phyloP scores from a whole-genome alignment of 2,888 invertebrate genomes.

The Coenonympha glycerion region DNA sequence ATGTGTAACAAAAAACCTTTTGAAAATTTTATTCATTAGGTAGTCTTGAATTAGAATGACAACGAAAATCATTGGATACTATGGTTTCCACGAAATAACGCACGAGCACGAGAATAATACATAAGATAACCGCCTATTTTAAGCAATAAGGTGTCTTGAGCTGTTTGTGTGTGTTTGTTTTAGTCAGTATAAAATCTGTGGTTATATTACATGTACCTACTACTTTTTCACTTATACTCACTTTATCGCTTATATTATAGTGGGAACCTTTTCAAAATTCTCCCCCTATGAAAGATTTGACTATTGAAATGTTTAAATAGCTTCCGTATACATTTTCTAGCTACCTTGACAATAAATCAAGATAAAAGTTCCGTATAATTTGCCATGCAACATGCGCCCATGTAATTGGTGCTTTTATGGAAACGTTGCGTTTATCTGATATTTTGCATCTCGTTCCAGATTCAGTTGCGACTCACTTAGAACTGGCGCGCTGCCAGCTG shows the following conservation, averaged over 20 bases:
- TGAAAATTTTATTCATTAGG: constrained; percentile 1
- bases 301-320: too few relatives aligned
- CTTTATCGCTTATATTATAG: too few relatives aligned
- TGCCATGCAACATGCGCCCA: background rate
- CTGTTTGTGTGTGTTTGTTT: too few relatives aligned
- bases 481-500: constrained; percentile 20
- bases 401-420: constrained; percentile 3
- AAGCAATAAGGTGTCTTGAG: background rate
- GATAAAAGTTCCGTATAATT: background rate
- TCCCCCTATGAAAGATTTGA: too few relatives aligned
- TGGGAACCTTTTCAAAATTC: too few relatives aligned
- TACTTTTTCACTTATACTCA: too few relatives aligned
- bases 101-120: background rate
- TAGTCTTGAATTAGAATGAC: background rate
- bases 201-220: too few relatives aligned
- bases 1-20: background rate
- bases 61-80: background rate
- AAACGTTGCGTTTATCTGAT: constrained; percentile 7
- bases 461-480: constrained; percentile 14
- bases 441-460: constrained; percentile 9
- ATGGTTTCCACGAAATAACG: background rate
- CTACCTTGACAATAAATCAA: background rate
- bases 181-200: too few relatives aligned
- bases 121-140: constrained; percentile 2
- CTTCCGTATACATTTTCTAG: background rate